Evolutionary conservation across 1,140 invertebrate species (phyloP).

Genomic region (Pachyrhynchus sulphureomaculatus): DNA sequence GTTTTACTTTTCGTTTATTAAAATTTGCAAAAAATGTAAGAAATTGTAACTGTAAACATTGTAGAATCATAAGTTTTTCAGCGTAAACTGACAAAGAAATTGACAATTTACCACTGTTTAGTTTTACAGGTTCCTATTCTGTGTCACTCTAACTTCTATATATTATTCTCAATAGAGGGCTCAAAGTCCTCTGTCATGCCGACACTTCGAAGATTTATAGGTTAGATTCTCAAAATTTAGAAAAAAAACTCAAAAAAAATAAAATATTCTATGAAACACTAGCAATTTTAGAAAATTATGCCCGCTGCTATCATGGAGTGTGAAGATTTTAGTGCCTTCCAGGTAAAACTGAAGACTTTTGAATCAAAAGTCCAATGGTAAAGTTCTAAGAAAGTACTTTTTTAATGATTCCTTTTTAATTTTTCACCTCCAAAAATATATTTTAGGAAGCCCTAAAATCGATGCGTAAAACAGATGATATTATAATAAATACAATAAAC

Average conservation of each 20-base stretch:
- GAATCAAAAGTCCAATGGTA: slow-evolving; percentile 5
- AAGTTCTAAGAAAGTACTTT: background rate
- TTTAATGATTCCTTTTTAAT: background rate
- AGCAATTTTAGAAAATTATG: slow-evolving; percentile 15
- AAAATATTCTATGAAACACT: slow-evolving; percentile 3
- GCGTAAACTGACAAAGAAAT: no score
- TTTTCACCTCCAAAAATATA: slow-evolving; percentile 44
- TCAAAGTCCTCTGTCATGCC: no score
- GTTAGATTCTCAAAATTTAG: background rate
- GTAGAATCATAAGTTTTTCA: no score
- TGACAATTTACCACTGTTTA: no score
- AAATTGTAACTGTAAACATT: no score
- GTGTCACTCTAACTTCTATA: no score
- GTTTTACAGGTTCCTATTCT: no score
- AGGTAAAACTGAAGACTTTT: slow-evolving; percentile 55
- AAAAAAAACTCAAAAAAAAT: background rate
- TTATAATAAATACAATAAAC: slow-evolving; percentile 87
- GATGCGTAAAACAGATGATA: slow-evolving; percentile 84
- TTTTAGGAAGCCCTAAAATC: slow-evolving; percentile 80
- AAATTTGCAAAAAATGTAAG: no score
- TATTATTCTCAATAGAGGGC: no score
- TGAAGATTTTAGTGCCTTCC: slow-evolving; percentile 69
- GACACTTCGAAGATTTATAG: background rate
- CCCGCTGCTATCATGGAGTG: slow-evolving; percentile 54
- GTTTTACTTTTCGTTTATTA: no score